Evolutionary conservation across 2,797 vertebrate species (phyloP).

Genomic region (Heliangelus exortis): DNA sequence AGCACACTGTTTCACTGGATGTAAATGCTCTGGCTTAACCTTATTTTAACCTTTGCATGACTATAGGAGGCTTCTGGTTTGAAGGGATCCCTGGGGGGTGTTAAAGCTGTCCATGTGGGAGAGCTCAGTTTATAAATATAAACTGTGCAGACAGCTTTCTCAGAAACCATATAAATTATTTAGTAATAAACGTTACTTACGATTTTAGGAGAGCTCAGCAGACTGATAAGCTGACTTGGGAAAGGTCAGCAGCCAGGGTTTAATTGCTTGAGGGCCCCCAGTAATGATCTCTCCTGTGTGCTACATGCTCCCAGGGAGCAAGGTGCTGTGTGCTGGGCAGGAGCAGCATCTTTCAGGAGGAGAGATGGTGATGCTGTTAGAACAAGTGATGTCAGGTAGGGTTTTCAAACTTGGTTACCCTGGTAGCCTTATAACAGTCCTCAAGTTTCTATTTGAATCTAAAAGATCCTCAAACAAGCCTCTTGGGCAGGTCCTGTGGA

Average conservation of each 20-base stretch:
- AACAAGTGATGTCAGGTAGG: background rate
- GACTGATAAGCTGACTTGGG: slow-evolving; percentile 4
- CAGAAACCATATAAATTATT: background rate
- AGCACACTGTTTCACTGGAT: background rate
- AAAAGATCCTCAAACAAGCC: background rate
- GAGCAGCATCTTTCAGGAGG: background rate
- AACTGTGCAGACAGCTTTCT: background rate
- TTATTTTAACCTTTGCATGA: background rate
- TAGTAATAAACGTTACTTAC: background rate
- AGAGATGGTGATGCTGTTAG: fast-evolving
- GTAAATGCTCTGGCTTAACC: slow-evolving; percentile 1
- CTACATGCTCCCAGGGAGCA: fast-evolving
- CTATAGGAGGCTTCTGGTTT: background rate
- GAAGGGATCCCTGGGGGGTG: background rate
- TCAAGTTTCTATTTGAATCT: background rate
- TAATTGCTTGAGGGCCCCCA: background rate
- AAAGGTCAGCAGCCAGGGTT: background rate
- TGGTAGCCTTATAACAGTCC: background rate
- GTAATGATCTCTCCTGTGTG: background rate
- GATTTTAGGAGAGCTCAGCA: background rate
- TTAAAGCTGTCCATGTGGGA: background rate
- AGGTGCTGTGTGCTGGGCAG: background rate
- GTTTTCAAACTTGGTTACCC: background rate
- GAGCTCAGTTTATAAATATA: slow-evolving; percentile 11
- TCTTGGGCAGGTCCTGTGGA: background rate